Evolutionary conservation across 2,113 vertebrate species (phyloP).

Genomic region (Brienomyrus longianalis): DNA sequence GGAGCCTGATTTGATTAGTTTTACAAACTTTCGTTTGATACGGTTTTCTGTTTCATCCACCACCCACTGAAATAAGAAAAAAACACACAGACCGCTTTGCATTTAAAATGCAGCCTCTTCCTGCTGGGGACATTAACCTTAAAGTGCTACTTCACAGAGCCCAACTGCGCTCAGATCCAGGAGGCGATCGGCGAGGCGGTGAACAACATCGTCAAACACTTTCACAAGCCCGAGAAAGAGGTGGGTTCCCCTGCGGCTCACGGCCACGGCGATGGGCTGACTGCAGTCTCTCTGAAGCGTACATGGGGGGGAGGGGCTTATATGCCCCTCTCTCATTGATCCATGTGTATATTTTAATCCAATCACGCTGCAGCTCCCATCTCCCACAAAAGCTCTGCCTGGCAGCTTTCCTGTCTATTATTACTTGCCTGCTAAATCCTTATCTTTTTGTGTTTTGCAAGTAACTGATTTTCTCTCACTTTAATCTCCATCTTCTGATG

Average conservation of each 20-base stretch:
- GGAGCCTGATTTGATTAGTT: background rate
- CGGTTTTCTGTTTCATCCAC: background rate
- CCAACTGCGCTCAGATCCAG: constrained; percentile 81
- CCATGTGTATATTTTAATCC: background rate
- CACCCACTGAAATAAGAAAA: background rate
- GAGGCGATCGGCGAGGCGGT: constrained; percentile 91
- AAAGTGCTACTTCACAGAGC: constrained; percentile 61
- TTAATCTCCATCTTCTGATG: too few species aligned
- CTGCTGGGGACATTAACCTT: constrained; percentile 4
- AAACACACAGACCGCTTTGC: background rate
- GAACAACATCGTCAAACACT: constrained; percentile 95
- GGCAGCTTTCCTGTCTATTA: background rate
- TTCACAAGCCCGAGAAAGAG: constrained; percentile 98
- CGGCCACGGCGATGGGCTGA: background rate
- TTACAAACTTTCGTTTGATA: background rate
- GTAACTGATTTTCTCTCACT: too few species aligned
- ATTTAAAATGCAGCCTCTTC: background rate
- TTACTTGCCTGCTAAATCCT: too few species aligned
- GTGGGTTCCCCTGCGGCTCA: constrained; percentile 50
- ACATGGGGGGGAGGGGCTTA: background rate
- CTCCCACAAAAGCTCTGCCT: background rate
- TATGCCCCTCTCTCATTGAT: background rate
- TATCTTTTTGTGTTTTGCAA: too few species aligned
- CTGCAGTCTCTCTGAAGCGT: background rate
- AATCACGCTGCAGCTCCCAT: background rate